A percentile compares a stretch with the other conserved stretches of the same genome.
phyloP scores from a whole-genome alignment of 2,888 invertebrate genomes.

The Pseudeuparius sepicola region DNA sequence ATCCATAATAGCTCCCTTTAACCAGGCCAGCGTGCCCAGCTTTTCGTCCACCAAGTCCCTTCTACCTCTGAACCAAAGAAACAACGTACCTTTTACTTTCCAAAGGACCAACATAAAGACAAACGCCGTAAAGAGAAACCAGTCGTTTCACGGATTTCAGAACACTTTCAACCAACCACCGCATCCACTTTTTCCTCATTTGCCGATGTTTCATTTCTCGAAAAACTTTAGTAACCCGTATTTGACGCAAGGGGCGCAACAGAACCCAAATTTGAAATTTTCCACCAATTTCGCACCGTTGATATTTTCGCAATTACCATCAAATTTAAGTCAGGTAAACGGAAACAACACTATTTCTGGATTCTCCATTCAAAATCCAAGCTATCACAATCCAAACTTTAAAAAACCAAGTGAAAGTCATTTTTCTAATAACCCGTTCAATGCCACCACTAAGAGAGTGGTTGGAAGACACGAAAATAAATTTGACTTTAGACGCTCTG shows the following conservation, averaged over 20 bases:
- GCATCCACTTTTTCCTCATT: constrained; percentile 18
- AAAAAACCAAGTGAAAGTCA: constrained; percentile 3
- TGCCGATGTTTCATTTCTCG: no score
- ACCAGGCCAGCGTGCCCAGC: constrained; percentile 29
- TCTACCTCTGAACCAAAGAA: constrained; percentile 15
- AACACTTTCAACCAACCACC: constrained; percentile 17
- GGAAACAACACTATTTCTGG: constrained; percentile 21
- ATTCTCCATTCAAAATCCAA: no score
- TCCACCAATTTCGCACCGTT: constrained; percentile 19
- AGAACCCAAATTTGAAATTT: neutral
- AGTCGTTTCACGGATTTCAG: constrained; percentile 38
- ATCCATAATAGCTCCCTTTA: constrained; percentile 49
- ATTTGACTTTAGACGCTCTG: constrained; percentile 30
- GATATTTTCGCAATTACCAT: constrained; percentile 25
- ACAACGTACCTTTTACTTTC: constrained; percentile 9
- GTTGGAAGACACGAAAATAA: constrained; percentile 31
- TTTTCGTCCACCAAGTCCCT: constrained; percentile 25
- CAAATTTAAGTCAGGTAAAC: constrained; percentile 19
- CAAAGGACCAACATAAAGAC: constrained; percentile 19
- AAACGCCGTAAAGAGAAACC: constrained; percentile 31
- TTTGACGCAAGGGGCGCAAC: neutral
- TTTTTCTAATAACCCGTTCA: neutral
- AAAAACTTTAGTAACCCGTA: no score
- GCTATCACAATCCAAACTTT: no score
- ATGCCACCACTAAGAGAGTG: constrained; percentile 22